phyloP scores from a whole-genome alignment of 2,113 vertebrate genomes.

The Lepidothrix coronata region DNA sequence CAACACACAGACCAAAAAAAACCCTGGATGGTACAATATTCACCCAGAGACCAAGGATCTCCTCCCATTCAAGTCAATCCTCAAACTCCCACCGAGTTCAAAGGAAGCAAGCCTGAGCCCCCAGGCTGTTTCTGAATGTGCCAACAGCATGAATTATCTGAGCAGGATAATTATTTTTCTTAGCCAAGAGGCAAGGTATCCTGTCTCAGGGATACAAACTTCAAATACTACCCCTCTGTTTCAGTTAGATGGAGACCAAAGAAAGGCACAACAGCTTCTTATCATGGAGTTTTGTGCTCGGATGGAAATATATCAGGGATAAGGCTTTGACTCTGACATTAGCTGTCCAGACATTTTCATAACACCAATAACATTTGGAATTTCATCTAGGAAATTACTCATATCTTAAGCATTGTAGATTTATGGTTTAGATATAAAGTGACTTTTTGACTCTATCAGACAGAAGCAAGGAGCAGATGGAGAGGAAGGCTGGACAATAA shows the following conservation, averaged over 20 bases:
- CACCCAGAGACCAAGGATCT: neutral
- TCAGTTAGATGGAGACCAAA: constrained; percentile 40
- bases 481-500: neutral
- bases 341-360: constrained; percentile 64
- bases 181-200: constrained; percentile 65
- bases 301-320: constrained; percentile 48
- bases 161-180: constrained; percentile 66
- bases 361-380: constrained; percentile 45
- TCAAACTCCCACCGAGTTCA: constrained; percentile 49
- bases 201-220: constrained; percentile 49
- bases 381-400: constrained; percentile 37
- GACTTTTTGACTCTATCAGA: constrained; percentile 14
- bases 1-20: neutral
- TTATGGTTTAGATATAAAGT: constrained; percentile 11
- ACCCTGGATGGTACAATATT: neutral
- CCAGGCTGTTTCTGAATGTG: constrained; percentile 1
- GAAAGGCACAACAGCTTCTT: constrained; percentile 47
- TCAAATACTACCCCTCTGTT: constrained; percentile 50
- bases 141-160: constrained; percentile 51
- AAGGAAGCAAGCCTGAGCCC: constrained; percentile 35
- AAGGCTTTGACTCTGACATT: constrained; percentile 45
- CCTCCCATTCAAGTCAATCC: neutral
- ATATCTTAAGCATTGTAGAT: constrained; percentile 1
- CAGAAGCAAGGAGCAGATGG: constrained; percentile 57
- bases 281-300: constrained; percentile 26